phyloP scores from a whole-genome alignment of 2,797 vertebrate genomes.

The Crenuchus spilurus region DNA sequence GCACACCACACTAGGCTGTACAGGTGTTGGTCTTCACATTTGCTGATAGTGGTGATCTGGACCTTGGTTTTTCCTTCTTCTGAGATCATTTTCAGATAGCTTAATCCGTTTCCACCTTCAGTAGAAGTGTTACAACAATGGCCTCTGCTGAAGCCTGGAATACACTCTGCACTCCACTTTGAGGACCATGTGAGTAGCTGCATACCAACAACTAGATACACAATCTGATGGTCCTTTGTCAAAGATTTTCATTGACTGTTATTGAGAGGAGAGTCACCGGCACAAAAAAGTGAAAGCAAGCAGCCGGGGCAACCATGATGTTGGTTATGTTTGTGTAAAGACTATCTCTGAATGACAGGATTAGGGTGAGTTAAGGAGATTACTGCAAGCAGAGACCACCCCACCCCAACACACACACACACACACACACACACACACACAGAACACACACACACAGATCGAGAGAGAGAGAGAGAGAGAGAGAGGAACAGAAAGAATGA shows the following conservation, averaged over 20 bases:
- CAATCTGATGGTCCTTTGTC: conserved; percentile 77
- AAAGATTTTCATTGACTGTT: conserved; percentile 80
- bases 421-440: conserved; percentile 42
- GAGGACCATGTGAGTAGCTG: conserved; percentile 73
- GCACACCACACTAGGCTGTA: neutral
- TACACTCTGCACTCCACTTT: conserved; percentile 60
- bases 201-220: conserved; percentile 78
- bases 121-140: conserved; percentile 56
- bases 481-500: neutral
- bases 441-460: conserved; percentile 28
- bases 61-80: neutral
- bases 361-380: conserved; percentile 87
- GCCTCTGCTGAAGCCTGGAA: conserved; percentile 48
- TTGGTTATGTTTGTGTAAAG: conserved; percentile 86
- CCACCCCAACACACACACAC: conserved; percentile 66
- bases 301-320: conserved; percentile 82
- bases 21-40: neutral
- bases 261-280: conserved; percentile 81
- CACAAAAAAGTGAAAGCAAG: conserved; percentile 81
- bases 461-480: neutral
- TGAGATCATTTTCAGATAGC: conserved; percentile 34
- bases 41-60: neutral
- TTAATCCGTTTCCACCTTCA: conserved; percentile 44
- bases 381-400: conserved; percentile 78
- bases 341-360: conserved; percentile 86